Evolutionary conservation across 53 echinoderm and acorn worm genomes (phyloP).

Genomic region (Glandiceps talaboti): DNA sequence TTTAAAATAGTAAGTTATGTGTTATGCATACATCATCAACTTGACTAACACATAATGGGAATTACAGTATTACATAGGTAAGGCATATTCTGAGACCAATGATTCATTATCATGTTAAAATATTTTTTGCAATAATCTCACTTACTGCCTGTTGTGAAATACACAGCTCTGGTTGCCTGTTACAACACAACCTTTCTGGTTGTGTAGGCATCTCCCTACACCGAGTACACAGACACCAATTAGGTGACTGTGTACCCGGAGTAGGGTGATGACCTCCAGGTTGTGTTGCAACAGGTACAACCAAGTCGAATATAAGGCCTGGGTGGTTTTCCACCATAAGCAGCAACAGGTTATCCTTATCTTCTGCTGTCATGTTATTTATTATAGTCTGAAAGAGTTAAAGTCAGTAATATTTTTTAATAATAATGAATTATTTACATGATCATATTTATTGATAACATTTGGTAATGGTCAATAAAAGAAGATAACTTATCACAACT

Average conservation of each 20-base stretch:
- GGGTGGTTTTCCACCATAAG: not conserved
- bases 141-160: not conserved
- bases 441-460: not conserved
- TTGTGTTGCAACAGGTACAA: not conserved
- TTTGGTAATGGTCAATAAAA: not conserved
- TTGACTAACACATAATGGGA: no score
- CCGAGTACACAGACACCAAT: not conserved
- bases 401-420: no score
- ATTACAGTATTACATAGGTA: no score
- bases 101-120: no score
- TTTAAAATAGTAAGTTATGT: no score
- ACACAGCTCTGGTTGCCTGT: not conserved
- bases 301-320: not conserved
- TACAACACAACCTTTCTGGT: not conserved
- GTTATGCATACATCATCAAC: no score
- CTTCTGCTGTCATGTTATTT: not conserved
- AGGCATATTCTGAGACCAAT: no score
- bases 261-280: not conserved
- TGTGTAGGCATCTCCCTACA: not conserved
- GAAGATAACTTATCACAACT: not conserved
- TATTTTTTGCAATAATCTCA: no score
- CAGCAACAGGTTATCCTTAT: not conserved
- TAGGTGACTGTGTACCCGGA: not conserved
- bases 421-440: not conserved
- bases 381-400: not conserved